Evolutionary conservation across 35 echinoderm and acorn worm species (phyloP), one percentile per base, ranked within the genome.

Genomic region (Lytechinus pictus): DNA sequence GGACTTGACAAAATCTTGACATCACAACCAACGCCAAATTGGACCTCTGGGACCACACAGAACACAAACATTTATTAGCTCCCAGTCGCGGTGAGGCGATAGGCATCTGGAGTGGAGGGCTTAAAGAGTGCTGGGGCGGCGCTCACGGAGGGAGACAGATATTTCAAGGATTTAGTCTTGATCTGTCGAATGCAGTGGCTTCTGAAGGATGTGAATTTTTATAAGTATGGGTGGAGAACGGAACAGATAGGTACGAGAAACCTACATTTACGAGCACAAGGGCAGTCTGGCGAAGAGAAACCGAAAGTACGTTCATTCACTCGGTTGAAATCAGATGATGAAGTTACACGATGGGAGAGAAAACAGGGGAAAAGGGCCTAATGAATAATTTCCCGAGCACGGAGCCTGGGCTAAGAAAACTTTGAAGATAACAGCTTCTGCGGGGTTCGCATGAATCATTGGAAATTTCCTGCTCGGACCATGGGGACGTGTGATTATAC

Each of bases 301-400:
- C 88, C 92, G 92, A 93, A 93, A 93, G 92, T 93, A 93, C 92
- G 54, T 93, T 55, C 54, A 93, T 93, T 54, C 92, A 93, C 11
- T 54, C 13, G 7, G 53, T 19, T 93, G 52, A 28, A 90, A 90
- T 93, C 12, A 54, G 10, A 52, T 93, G 92, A 54, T 57, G 55
- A 54, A 57, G 54, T 93, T 55, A 93, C 52, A 54, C 28, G 92
- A 57, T 55, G 92, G 53, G 52, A 93, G 92, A 93, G 54, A 93
- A 57, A 93, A 93, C 88, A 93, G 92, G 55, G 92, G 92, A 93
- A 93, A 93, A 44, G 27, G 53, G 54, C 53, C 54, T 93, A 28
- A 93, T 93, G 92, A 93, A 93, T 93, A 93, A 93, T 93, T 93
- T 93, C 92, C 92, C 92, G 92, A 33, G 52, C 55, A 28, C 29